phyloP scores from a whole-genome alignment of 2,888 invertebrate species.

The Dascillus cervinus region DNA sequence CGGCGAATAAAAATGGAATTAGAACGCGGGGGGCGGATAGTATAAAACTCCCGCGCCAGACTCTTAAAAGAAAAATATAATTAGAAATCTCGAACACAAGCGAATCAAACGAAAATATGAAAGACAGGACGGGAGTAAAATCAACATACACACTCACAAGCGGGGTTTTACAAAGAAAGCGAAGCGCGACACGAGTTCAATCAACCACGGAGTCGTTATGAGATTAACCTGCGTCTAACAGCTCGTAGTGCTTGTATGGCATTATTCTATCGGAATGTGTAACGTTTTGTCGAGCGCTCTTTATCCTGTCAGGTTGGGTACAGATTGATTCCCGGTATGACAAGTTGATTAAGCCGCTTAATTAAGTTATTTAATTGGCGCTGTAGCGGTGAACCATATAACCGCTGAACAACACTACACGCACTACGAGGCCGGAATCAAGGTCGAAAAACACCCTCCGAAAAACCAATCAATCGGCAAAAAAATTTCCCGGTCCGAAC shows the following conservation, averaged over 20 bases:
- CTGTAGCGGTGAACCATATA: constrained; percentile 32
- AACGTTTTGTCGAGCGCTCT: constrained; percentile 27
- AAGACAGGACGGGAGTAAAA: constrained; percentile 10
- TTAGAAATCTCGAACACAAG: constrained; percentile 37
- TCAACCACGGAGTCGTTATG: constrained; percentile 22
- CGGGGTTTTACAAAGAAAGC: constrained; percentile 15
- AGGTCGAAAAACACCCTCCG: too few species aligned
- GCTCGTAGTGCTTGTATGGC: constrained; percentile 18
- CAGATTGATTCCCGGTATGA: constrained; percentile 43
- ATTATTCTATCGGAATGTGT: constrained; percentile 25
- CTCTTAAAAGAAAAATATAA: constrained; percentile 38
- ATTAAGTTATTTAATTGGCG: constrained; percentile 52
- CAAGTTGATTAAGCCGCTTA: constrained; percentile 51
- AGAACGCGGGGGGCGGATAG: constrained; percentile 32
- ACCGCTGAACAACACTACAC: constrained; percentile 8
- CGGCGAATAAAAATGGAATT: constrained; percentile 32
- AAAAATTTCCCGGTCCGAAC: too few species aligned
- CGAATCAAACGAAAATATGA: constrained; percentile 30
- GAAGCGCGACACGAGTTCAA: constrained; percentile 21
- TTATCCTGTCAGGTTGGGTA: constrained; percentile 27
- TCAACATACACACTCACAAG: too few species aligned
- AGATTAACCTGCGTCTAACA: constrained; percentile 24
- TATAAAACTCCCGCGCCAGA: constrained; percentile 32
- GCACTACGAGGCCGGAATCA: not conserved
- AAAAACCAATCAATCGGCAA: too few species aligned